Conservation (phyloP, 2,888 invertebrate species). For the Mesorhabditis belari region DNA sequence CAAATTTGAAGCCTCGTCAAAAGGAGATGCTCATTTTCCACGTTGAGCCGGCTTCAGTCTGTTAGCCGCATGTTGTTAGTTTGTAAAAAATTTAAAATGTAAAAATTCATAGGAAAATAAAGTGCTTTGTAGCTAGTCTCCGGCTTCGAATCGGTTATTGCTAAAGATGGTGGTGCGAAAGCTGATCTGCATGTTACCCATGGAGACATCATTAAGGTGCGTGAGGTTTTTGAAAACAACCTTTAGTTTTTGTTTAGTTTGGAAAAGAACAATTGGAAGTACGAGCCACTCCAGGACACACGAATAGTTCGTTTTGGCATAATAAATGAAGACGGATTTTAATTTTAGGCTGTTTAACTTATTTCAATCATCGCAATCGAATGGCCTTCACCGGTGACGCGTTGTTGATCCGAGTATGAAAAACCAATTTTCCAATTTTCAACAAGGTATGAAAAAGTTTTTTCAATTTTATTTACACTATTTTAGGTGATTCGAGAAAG, state of each 20-base stretch:
- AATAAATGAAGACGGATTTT: too few relatives aligned
- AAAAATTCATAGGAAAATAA: too few relatives aligned
- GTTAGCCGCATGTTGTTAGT: too few relatives aligned
- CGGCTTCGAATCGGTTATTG: constrained; percentile 25
- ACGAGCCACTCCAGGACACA: constrained; percentile 58
- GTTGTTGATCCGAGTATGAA: constrained; percentile 86
- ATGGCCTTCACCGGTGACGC: constrained; percentile 91
- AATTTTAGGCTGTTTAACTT: constrained; percentile 71
- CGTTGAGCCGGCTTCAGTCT: too few relatives aligned
- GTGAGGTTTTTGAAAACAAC: not conserved
- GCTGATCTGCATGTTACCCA: constrained; percentile 69
- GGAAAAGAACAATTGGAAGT: constrained; percentile 52
- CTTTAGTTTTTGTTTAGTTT: constrained; percentile 13
- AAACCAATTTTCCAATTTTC: constrained; percentile 97
- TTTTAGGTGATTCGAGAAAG: constrained; percentile 61
- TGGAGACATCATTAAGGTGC: constrained; percentile 61
- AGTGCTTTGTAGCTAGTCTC: constrained; percentile 25
- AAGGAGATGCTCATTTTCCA: too few relatives aligned
- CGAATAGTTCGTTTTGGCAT: too few relatives aligned
- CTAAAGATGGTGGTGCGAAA: constrained; percentile 22
- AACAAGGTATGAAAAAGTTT: constrained; percentile 69
- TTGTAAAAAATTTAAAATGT: too few relatives aligned
- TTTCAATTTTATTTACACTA: too few relatives aligned
- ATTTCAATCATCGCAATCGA: constrained; percentile 61
- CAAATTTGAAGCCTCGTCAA: too few relatives aligned